Evolutionary conservation across 1,140 invertebrate genomes (phyloP).

Genomic region (Drosophila novamexicana): DNA sequence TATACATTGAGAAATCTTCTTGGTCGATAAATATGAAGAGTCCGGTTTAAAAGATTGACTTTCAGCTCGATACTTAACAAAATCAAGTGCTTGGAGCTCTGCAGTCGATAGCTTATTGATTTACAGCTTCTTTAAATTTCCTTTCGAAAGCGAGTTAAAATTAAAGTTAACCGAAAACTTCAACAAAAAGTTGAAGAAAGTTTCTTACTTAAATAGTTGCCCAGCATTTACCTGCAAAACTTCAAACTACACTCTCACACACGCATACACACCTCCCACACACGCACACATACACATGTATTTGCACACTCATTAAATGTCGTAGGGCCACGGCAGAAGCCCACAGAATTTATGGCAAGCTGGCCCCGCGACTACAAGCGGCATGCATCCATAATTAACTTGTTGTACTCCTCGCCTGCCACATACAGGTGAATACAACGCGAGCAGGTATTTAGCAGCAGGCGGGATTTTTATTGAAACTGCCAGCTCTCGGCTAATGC

Average conservation of each 20-base stretch:
- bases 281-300: slow-evolving; percentile 18
- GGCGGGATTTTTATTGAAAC: slow-evolving; percentile 56
- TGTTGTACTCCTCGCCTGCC: slow-evolving; percentile 63
- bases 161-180: slow-evolving; percentile 55
- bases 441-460: slow-evolving; percentile 50
- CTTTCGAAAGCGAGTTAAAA: slow-evolving; percentile 13
- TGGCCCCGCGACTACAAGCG: slow-evolving; percentile 38
- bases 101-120: slow-evolving; percentile 34
- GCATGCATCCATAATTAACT: slow-evolving; percentile 77
- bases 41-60: not conserved
- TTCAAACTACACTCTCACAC: slow-evolving; percentile 41
- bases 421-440: slow-evolving; percentile 10
- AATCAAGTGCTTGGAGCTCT: slow-evolving; percentile 12
- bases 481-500: slow-evolving; percentile 17
- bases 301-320: slow-evolving; percentile 77
- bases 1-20: too few relatives aligned
- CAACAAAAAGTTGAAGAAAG: slow-evolving; percentile 52
- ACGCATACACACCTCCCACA: slow-evolving; percentile 6
- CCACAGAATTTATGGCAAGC: slow-evolving; percentile 65
- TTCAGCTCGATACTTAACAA: slow-evolving; percentile 3
- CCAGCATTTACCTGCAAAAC: slow-evolving; percentile 50
- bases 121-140: slow-evolving; percentile 25
- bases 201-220: slow-evolving; percentile 72
- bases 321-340: slow-evolving; percentile 47
- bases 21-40: not conserved